A percentile compares a stretch with the other conserved stretches of the same genome.
These are phyloP conservation scores for Sebastes variabilis DNA, from an alignment of 2,797 vertebrate genomes.

Conservation along the genomic window DNA sequence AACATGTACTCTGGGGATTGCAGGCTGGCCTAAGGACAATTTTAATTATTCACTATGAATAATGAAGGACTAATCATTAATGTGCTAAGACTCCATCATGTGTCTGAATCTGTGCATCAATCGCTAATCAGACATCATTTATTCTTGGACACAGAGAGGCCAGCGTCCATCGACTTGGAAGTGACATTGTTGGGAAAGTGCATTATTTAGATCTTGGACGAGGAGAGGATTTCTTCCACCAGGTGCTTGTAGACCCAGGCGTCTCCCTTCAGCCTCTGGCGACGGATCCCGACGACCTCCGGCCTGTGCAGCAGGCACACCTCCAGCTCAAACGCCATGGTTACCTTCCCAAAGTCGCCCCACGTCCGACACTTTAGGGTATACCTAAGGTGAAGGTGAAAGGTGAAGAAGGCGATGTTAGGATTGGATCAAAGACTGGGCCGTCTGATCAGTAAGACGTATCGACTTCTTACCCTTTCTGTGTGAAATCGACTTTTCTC, in stretches of 20 bases:
- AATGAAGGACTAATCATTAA: conserved; percentile 14
- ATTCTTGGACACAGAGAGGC: background rate
- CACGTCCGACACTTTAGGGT: conserved; percentile 90
- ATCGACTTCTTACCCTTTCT: conserved; percentile 90
- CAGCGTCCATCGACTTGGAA: background rate
- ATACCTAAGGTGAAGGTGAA: conserved; percentile 78
- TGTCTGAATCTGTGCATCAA: background rate
- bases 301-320: conserved; percentile 90
- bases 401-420: background rate
- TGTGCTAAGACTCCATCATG: background rate
- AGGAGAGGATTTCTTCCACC: conserved; percentile 91
- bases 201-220: conserved; percentile 82
- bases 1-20: background rate
- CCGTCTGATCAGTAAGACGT: fast-evolving
- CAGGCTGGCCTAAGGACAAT: conserved; percentile 22
- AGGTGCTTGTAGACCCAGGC: conserved; percentile 97
- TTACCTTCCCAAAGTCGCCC: conserved; percentile 92
- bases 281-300: conserved; percentile 87
- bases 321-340: conserved; percentile 94
- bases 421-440: background rate
- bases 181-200: background rate
- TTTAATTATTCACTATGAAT: conserved; percentile 39
- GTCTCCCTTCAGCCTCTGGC: conserved; percentile 93
- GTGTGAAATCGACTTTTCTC: conserved; percentile 90
- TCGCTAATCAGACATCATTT: background rate